Conservation (phyloP, 2,888 invertebrate genomes). For the Cordilura impudica region DNA sequence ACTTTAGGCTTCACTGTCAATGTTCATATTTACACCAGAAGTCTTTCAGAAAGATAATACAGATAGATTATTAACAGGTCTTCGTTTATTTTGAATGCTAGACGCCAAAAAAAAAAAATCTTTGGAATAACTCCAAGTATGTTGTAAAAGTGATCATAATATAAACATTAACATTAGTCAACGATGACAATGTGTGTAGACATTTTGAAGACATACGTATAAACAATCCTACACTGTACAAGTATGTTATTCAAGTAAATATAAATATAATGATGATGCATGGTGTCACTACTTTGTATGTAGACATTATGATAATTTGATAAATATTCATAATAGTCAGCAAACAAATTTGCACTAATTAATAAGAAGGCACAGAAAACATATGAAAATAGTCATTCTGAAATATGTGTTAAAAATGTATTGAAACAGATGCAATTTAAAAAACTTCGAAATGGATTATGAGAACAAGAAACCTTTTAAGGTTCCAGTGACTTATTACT, state of each 20-base stretch:
- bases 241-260: too few species aligned
- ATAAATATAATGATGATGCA: constrained; percentile 4
- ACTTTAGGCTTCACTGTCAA: too few species aligned
- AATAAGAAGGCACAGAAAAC: constrained; percentile 29
- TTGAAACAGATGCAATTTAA: not conserved
- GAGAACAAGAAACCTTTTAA: not conserved
- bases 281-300: not conserved
- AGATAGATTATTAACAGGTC: constrained; percentile 60
- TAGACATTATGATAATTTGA: constrained; percentile 40
- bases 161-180: constrained; percentile 62
- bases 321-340: constrained; percentile 55
- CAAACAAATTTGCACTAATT: constrained; percentile 55
- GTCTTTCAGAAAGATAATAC: constrained; percentile 10
- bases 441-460: too few species aligned
- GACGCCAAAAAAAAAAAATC: constrained; percentile 44
- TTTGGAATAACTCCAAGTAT: constrained; percentile 62
- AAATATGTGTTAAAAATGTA: not conserved
- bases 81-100: constrained; percentile 30
- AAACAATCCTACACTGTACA: constrained; percentile 20
- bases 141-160: constrained; percentile 61
- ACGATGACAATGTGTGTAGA: constrained; percentile 60
- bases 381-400: not conserved
- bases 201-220: constrained; percentile 40
- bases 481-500: not conserved
- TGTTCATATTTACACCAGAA: not conserved